A percentile compares a stretch with the other conserved stretches of the same genome.
phyloP scores from a whole-genome alignment of 2,888 invertebrate genomes.

The Dasypogon diadema region DNA sequence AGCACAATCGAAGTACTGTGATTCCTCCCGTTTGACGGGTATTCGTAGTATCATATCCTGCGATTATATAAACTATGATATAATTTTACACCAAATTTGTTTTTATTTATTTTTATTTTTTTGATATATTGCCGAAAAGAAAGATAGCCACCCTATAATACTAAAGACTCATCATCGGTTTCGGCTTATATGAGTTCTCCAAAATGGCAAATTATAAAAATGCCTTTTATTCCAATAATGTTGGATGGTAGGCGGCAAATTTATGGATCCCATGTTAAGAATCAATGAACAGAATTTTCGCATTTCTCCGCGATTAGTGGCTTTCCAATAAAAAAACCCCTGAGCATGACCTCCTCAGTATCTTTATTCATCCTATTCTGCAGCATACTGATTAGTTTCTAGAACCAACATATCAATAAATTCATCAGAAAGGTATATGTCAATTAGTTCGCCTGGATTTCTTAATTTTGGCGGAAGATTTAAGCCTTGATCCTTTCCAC shows the following conservation, averaged over 20 bases:
- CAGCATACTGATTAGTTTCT: conserved; percentile 8
- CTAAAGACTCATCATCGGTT: conserved; percentile 63
- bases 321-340: background rate
- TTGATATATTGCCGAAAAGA: conserved; percentile 22
- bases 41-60: conserved; percentile 11
- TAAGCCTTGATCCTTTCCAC: background rate
- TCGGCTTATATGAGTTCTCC: too few species aligned
- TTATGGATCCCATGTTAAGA: conserved; percentile 19
- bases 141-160: conserved; percentile 60
- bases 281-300: background rate
- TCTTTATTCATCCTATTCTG: background rate
- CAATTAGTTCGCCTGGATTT: conserved; percentile 13
- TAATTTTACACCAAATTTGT: conserved; percentile 12
- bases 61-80: background rate
- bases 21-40: conserved; percentile 5
- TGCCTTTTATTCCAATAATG: background rate
- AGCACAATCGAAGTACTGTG: conserved; percentile 32
- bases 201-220: too few species aligned
- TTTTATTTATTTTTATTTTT: background rate
- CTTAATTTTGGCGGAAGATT: conserved; percentile 3
- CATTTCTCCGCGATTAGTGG: conserved; percentile 14
- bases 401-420: background rate
- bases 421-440: conserved; percentile 6
- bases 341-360: background rate
- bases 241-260: conserved; percentile 2